Conservation (phyloP, 2,113 vertebrate species). For the Brienomyrus longianalis region DNA sequence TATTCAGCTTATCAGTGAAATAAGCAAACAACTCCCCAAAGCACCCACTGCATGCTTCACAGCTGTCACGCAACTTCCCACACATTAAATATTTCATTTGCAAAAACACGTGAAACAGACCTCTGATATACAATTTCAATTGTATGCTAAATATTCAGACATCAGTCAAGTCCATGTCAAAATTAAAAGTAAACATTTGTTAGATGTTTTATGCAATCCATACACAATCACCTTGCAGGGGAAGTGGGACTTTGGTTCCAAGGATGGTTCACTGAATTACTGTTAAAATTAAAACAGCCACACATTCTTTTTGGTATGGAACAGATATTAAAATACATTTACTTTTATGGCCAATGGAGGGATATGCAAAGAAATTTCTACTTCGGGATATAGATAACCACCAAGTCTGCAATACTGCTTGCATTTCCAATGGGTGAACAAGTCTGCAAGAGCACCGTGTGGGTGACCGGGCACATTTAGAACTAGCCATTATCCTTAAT, state of each 20-base stretch:
- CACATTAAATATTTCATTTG: not conserved
- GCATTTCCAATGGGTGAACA: constrained; percentile 21
- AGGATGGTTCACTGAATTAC: constrained; percentile 32
- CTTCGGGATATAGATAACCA: constrained; percentile 25
- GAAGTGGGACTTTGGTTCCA: constrained; percentile 33
- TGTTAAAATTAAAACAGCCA: constrained; percentile 6
- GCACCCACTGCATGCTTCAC: constrained; percentile 10
- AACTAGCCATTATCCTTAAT: not conserved
- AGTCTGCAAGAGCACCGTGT: not conserved
- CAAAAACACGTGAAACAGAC: not conserved
- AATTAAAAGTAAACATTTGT: constrained; percentile 2
- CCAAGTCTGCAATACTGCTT: constrained; percentile 35
- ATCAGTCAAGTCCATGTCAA: not conserved
- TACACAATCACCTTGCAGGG: constrained; percentile 9
- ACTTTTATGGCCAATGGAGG: constrained; percentile 30
- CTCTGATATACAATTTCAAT: not conserved
- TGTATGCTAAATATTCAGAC: not conserved
- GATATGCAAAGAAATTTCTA: constrained; percentile 26
- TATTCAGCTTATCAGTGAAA: not conserved
- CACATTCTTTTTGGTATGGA: constrained; percentile 35
- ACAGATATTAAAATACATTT: constrained; percentile 32
- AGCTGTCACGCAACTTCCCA: not conserved
- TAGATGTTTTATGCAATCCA: constrained; percentile 8
- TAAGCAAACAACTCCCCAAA: not conserved
- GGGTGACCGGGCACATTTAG: constrained; percentile 11